Base-by-base conservation (phyloP, 1,140 invertebrate genomes). In the Drosophila sproati region DNA sequence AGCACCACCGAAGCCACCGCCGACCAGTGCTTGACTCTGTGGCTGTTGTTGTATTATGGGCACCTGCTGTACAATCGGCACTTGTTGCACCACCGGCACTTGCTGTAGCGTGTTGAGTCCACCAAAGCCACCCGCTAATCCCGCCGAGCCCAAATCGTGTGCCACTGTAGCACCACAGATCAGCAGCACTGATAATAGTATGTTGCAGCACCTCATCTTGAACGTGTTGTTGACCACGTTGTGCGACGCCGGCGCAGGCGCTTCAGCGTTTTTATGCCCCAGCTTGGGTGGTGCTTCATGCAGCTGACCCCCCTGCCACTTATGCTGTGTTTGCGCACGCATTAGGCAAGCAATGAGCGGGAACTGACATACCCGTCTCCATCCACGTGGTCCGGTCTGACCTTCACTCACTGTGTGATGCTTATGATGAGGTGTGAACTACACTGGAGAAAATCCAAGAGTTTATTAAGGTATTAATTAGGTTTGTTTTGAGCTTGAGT, bases 41-140 rank as follows among this genome's bases (percentile, higher is more conserved):
- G 83, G 72, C n/a, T 79, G 87, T 28, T 91, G 80, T 8, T 88
- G 81, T 8, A 89, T 35, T 4, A 91, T 34, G 2, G 85, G 81
- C 35, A 90, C 70, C 5, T 82, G 62, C 28, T 91, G 88, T 3
- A 87, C 62, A n/a, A 74, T 35, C 0, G 83, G 82, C 5, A 86
- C 69, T 12, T 82, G 68, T 37, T 76, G 64, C 28, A 82, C 45
- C 5, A 88, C 57, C 0, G 80, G 86, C 2, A 83, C 35, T 45
- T 77, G 80, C 41, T 82, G 81, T 5, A 77, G 7, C 5, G 29
- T 37, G 37, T 55, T 45, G 8, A 45, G 3, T 12, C 70, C 59
- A 5, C 77, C 60, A 31, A 60, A 51, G 50, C 3, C 70, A 3
- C 55, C 54, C 4, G 56, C 50, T 2, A 61, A 76, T 29, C 57